Conservation (phyloP, 1,140 invertebrate species). For the Nymphalis io region DNA sequence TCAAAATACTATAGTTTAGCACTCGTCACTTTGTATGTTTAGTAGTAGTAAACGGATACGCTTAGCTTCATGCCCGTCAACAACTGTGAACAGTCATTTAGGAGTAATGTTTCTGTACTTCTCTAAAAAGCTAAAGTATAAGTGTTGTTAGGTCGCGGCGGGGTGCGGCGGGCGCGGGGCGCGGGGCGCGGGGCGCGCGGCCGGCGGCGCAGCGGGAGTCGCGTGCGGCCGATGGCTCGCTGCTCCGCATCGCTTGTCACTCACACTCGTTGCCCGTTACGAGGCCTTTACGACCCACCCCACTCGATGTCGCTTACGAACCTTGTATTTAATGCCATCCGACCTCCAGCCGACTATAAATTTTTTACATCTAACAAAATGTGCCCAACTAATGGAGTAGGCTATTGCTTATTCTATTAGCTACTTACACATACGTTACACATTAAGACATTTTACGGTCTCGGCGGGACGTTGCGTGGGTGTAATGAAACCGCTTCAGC, state of each 20-base stretch:
- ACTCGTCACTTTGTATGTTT: neutral
- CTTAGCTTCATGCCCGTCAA: neutral
- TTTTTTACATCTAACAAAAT: constrained; percentile 64
- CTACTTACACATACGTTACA: constrained; percentile 46
- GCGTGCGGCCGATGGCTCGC: constrained; percentile 59
- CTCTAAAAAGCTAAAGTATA: constrained; percentile 26
- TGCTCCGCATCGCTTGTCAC: constrained; percentile 51
- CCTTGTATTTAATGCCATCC: constrained; percentile 63
- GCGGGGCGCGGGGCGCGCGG: constrained; percentile 10
- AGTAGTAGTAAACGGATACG: neutral
- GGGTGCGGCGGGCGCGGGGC: constrained; percentile 4
- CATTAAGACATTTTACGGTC: constrained; percentile 41
- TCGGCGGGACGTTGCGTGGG: constrained; percentile 6
- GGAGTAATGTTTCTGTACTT: neutral
- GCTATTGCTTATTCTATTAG: constrained; percentile 51
- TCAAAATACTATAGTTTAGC: no score
- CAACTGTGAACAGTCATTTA: neutral
- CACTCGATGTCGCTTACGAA: constrained; percentile 43
- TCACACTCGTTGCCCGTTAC: constrained; percentile 46
- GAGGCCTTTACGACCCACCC: constrained; percentile 56
- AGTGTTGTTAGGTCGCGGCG: constrained; percentile 24
- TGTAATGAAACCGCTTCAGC: constrained; percentile 4
- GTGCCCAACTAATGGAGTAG: constrained; percentile 45
- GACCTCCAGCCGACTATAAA: constrained; percentile 50
- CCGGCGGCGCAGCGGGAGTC: constrained; percentile 50